phyloP scores from a whole-genome alignment of 2,888 invertebrate genomes.

The Digitonthophagus gazella region DNA sequence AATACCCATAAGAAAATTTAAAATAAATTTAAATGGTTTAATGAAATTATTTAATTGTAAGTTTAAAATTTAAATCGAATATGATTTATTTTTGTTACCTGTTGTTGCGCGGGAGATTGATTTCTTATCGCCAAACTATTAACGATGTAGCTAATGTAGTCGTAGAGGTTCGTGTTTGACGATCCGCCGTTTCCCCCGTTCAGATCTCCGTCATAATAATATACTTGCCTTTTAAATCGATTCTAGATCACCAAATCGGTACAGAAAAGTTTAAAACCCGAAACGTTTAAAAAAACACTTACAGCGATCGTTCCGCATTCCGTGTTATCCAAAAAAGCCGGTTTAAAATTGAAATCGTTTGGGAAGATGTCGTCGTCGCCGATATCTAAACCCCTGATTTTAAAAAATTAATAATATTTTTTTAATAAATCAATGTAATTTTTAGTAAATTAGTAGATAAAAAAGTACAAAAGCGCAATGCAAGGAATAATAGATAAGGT shows the following conservation, averaged over 20 bases:
- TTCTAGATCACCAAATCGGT: conserved; percentile 4
- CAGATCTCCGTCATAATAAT: conserved; percentile 17
- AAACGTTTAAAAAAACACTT: conserved; percentile 31
- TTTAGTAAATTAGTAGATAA: no score
- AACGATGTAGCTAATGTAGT: not conserved
- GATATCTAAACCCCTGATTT: not conserved
- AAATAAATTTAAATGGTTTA: not conserved
- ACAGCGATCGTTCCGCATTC: conserved; percentile 46
- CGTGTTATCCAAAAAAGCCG: conserved; percentile 23
- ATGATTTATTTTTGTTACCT: not conserved
- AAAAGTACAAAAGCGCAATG: no score
- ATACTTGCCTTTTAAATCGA: conserved; percentile 18
- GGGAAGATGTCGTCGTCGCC: conserved; percentile 41
- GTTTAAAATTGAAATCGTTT: conserved; percentile 40
- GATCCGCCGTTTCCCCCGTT: conserved; percentile 11
- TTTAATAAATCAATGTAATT: no score
- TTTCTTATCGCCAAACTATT: conserved; percentile 16
- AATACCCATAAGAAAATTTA: not conserved
- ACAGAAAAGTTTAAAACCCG: no score
- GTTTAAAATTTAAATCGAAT: not conserved
- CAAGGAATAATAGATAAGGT: no score
- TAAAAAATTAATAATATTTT: not conserved
- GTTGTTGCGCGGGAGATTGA: not conserved
- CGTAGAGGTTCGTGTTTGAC: not conserved
- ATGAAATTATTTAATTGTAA: no score